Conservation (phyloP, 2,888 invertebrate species). For the Ligdia adustata region DNA sequence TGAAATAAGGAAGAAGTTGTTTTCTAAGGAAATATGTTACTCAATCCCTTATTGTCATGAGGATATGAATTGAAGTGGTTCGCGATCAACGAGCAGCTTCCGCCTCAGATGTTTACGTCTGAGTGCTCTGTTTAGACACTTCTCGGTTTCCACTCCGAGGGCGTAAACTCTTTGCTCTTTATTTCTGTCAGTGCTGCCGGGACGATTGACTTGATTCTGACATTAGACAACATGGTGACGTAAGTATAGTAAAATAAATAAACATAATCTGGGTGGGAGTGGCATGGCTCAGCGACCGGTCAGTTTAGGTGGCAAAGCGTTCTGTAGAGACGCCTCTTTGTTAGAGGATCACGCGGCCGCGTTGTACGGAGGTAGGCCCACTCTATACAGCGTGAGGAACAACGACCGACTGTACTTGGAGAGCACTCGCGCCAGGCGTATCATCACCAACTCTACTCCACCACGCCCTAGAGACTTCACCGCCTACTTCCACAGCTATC, state of each 20-base stretch:
- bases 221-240: slow-evolving; percentile 37
- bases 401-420: slow-evolving; percentile 39
- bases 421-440: slow-evolving; percentile 44
- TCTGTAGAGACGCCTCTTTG: slow-evolving; percentile 18
- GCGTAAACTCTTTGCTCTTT: slow-evolving; percentile 46
- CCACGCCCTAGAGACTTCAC: slow-evolving; percentile 42
- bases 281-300: slow-evolving; percentile 31
- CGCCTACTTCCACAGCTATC: slow-evolving; percentile 43
- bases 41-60: slow-evolving; percentile 79
- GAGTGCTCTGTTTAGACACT: slow-evolving; percentile 50
- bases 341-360: slow-evolving; percentile 18
- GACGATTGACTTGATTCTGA: slow-evolving; percentile 24
- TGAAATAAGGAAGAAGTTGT: slow-evolving; percentile 42
- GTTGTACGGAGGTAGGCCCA: slow-evolving; percentile 24
- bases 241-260: slow-evolving; percentile 29
- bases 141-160: slow-evolving; percentile 37
- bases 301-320: slow-evolving; percentile 26
- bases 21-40: slow-evolving; percentile 76
- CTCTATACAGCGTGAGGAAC: slow-evolving; percentile 42
- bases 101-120: slow-evolving; percentile 72
- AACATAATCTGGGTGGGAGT: slow-evolving; percentile 31
- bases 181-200: slow-evolving; percentile 3
- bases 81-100: slow-evolving; percentile 80
- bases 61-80: slow-evolving; percentile 82
- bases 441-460: slow-evolving; percentile 30